A percentile compares a stretch with the other conserved stretches of the same genome.
phyloP scores from a whole-genome alignment of 2,888 invertebrate species.

The Unio delphinus region DNA sequence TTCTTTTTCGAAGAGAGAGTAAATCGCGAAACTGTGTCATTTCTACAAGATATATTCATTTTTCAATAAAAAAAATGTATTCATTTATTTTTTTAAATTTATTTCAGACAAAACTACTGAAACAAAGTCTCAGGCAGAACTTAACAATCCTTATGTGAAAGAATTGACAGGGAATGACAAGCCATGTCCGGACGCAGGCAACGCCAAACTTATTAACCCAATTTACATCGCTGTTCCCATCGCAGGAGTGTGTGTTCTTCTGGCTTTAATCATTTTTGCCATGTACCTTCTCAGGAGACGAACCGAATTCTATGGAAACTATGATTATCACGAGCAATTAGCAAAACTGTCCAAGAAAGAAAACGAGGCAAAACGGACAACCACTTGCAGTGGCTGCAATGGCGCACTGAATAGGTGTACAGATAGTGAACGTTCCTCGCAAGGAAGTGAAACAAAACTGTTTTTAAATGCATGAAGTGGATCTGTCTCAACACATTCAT shows the following conservation, averaged over 20 bases:
- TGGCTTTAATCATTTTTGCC: slow-evolving; percentile 69
- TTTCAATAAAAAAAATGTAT: too few species aligned
- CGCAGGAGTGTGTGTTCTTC: slow-evolving; percentile 67
- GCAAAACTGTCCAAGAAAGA: slow-evolving; percentile 39
- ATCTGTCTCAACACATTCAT: background rate
- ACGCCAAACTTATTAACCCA: slow-evolving; percentile 62
- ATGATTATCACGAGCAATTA: slow-evolving; percentile 53
- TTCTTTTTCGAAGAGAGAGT: too few species aligned
- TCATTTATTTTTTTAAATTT: too few species aligned
- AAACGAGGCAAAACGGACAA: slow-evolving; percentile 26
- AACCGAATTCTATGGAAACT: slow-evolving; percentile 46
- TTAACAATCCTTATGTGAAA: slow-evolving; percentile 28
- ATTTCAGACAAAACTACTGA: slow-evolving; percentile 3
- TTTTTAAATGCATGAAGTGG: slow-evolving; percentile 52
- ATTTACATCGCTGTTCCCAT: slow-evolving; percentile 70
- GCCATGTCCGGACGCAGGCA: slow-evolving; percentile 24
- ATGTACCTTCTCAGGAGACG: slow-evolving; percentile 66
- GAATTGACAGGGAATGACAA: slow-evolving; percentile 14
- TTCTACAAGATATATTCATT: too few species aligned
- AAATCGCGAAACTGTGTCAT: too few species aligned
- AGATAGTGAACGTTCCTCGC: slow-evolving; percentile 64
- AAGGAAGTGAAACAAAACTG: slow-evolving; percentile 64
- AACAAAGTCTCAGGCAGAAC: background rate
- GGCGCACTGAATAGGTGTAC: slow-evolving; percentile 59
- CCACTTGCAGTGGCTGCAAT: slow-evolving; percentile 31